Evolutionary conservation across 2,113 vertebrate genomes (phyloP).

Genomic region (Fregetta grallaria): DNA sequence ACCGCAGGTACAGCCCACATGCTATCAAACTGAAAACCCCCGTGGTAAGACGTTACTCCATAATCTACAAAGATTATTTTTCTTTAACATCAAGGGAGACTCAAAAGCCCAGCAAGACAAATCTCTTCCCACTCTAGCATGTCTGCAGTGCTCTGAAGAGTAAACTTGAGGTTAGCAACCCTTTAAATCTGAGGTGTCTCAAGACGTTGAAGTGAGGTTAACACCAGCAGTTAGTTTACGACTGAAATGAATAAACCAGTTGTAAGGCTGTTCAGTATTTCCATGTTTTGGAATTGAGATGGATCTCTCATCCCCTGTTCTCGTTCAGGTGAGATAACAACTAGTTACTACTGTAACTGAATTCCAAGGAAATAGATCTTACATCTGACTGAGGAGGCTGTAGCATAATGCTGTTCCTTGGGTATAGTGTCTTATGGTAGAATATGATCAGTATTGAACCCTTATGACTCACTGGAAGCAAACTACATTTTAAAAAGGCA

Average conservation of each 20-base stretch:
- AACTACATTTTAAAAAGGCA: neutral
- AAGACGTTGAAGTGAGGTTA: neutral
- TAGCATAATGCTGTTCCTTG: neutral
- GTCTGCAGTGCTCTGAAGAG: neutral
- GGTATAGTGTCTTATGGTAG: neutral
- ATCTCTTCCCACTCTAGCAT: neutral
- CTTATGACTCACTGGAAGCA: neutral
- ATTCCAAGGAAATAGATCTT: neutral
- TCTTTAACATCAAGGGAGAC: neutral
- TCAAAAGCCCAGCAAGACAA: neutral
- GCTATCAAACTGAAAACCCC: neutral
- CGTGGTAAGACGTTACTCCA: neutral
- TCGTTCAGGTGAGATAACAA: neutral
- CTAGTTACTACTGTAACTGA: neutral
- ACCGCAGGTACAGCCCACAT: neutral
- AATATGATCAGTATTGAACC: neutral
- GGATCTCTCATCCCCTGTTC: neutral
- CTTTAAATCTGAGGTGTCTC: neutral
- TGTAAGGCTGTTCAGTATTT: neutral
- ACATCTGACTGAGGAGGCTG: neutral
- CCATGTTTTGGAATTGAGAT: neutral
- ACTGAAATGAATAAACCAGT: neutral
- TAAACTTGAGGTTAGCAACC: neutral
- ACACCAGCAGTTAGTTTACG: neutral
- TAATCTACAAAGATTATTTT: neutral